Evolutionary conservation across 2,888 invertebrate species (phyloP), one percentile per base, ranked within the genome.

Genomic region (Chironomus riparius): DNA sequence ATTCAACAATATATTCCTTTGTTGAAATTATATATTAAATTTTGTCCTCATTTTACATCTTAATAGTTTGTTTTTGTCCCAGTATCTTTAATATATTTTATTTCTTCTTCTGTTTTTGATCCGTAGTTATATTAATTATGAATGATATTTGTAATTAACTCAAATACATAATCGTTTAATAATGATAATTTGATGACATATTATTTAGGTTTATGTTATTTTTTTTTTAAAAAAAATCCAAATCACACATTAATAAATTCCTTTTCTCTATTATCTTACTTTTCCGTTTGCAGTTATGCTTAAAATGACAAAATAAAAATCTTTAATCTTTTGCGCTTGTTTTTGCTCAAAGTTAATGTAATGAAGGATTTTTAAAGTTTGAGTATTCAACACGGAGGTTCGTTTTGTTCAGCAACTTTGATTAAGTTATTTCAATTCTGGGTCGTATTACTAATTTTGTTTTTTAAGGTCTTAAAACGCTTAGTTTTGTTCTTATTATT

Each of bases 171-270:
- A 15, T 56, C n/a, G 56, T 56, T 18, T 56, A 56, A 56, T 15
- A 7, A 15, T 56, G 56, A 56, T 56, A 56, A 18, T 56, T 56
- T 18, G 56, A 56, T 18, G 15, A 15, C 56, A 15, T 15, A 15
- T 15, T 56, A 56, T 56, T 56, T 12, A 65, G 21, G 18, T 13
- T 65, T 24, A 62, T 62, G 7, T 18, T 65, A 24, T 2, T 24
- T 65, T 2, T 65, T 10, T n/a, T 22, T 62, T 22, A 18, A 13
- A 24, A 56, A 50, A 56, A 56, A 18, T 56, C 56, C 56, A 65
- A 65, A 65, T 65, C 65, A 65, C 65, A 65, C 65, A 65, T 1
- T 18, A 65, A 65, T 65, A 65, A 65, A 65, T 65, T 65, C 65
- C 21, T 65, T 21, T 62, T 24, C 65, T 65, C 5, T 65, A 21